Conservation (phyloP, 2,797 vertebrate species). For the Galago senegalensis region DNA sequence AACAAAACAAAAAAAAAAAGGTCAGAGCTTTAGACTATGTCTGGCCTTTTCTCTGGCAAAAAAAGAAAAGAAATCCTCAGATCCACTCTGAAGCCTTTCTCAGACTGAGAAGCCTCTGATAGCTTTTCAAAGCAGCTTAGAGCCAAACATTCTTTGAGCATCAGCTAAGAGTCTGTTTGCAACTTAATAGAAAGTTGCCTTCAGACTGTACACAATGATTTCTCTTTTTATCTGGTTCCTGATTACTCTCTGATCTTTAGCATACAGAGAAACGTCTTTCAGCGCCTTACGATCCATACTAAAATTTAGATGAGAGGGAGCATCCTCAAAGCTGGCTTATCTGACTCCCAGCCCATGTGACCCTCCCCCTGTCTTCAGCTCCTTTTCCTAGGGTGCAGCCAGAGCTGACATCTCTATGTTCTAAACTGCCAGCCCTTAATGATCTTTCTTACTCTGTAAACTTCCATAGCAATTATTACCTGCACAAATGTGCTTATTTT, state of each 20-base stretch:
- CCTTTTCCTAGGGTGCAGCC: background rate
- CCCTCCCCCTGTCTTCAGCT: background rate
- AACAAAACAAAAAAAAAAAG: no score
- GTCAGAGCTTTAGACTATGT: slow-evolving; percentile 47
- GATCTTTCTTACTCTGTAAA: background rate
- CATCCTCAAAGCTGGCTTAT: slow-evolving; percentile 20
- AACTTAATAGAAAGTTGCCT: slow-evolving; percentile 49
- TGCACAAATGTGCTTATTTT: slow-evolving; percentile 18
- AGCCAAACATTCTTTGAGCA: slow-evolving; percentile 47
- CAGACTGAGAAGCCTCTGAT: slow-evolving; percentile 43
- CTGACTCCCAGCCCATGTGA: background rate
- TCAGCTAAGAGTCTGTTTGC: slow-evolving; percentile 7
- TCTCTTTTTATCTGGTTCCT: slow-evolving; percentile 50
- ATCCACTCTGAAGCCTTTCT: slow-evolving; percentile 35
- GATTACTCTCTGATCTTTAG: slow-evolving; percentile 61
- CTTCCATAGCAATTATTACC: slow-evolving; percentile 19
- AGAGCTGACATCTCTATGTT: background rate
- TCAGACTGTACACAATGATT: slow-evolving; percentile 24
- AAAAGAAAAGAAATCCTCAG: slow-evolving; percentile 60
- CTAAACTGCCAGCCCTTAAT: background rate
- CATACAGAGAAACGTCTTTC: slow-evolving; percentile 50
- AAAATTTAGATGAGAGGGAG: slow-evolving; percentile 40
- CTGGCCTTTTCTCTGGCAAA: slow-evolving; percentile 62
- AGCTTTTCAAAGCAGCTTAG: slow-evolving; percentile 67
- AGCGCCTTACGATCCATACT: background rate